phyloP scores from a whole-genome alignment of 2,888 invertebrate species.

The Nasonovia ribisnigri region DNA sequence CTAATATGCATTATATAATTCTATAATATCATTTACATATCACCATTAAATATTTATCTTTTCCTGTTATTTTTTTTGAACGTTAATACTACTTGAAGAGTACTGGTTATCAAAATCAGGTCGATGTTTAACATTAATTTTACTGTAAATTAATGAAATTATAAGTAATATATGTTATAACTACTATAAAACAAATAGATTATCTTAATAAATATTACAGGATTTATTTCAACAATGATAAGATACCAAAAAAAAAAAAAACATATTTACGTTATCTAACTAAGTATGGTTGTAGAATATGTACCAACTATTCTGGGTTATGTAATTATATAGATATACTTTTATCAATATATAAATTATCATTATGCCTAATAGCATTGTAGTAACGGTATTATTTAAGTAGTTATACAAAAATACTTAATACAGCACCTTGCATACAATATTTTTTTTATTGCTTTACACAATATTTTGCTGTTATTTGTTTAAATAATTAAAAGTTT shows the following conservation, averaged over 20 bases:
- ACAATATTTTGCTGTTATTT: not conserved
- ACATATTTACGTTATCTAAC: not conserved
- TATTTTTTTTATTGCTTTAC: not conserved
- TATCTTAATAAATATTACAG: not conserved
- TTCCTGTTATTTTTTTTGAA: constrained; percentile 39
- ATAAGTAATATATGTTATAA: not conserved
- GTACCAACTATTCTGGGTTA: not conserved
- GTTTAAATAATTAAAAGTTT: not conserved
- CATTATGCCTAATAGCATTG: not conserved
- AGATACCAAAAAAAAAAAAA: not conserved
- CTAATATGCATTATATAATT: constrained; percentile 52
- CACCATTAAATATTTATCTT: constrained; percentile 52
- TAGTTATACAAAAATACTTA: not conserved
- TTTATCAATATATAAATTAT: not conserved
- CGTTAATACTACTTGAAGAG: constrained; percentile 44
- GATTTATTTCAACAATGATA: constrained; percentile 9
- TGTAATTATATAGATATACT: not conserved
- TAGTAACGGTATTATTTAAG: not conserved
- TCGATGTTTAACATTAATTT: not conserved
- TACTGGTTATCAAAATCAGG: constrained; percentile 23
- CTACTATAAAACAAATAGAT: constrained; percentile 23
- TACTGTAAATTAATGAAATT: constrained; percentile 9
- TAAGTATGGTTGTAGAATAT: not conserved
- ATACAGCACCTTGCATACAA: not conserved
- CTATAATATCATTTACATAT: constrained; percentile 53